Evolutionary conservation across 2,888 invertebrate species (phyloP).

Genomic region (Dasypolia templi): DNA sequence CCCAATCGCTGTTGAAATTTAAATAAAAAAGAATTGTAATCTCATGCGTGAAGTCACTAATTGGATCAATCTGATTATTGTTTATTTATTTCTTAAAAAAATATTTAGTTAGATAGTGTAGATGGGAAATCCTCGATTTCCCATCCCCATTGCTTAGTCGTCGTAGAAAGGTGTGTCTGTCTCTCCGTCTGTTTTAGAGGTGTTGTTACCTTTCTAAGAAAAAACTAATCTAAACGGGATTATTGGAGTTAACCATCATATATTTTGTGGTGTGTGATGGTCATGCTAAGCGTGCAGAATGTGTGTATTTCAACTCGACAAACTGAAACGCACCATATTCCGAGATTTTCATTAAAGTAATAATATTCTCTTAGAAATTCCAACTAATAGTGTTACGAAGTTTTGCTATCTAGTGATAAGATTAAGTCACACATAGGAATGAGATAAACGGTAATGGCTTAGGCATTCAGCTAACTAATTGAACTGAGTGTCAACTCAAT

Average conservation of each 20-base stretch:
- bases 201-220: neutral
- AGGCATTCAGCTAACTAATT: conserved; percentile 1
- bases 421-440: conserved; percentile 38
- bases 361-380: conserved; percentile 18
- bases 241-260: neutral
- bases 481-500: neutral
- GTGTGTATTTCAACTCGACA: neutral
- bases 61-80: neutral
- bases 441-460: conserved; percentile 8
- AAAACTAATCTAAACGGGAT: neutral
- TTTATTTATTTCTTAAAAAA: neutral
- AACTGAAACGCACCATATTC: conserved; percentile 3
- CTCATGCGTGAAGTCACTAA: neutral
- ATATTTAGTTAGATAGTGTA: no score
- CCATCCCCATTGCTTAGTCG: no score
- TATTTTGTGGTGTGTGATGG: no score
- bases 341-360: neutral
- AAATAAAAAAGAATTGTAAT: neutral
- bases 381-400: neutral
- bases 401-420: conserved; percentile 37
- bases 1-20: neutral
- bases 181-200: no score
- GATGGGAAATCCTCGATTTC: no score
- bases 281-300: no score
- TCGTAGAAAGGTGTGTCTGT: no score